phyloP scores from a whole-genome alignment of 2,113 vertebrate species.

The Salvelinus fontinalis region DNA sequence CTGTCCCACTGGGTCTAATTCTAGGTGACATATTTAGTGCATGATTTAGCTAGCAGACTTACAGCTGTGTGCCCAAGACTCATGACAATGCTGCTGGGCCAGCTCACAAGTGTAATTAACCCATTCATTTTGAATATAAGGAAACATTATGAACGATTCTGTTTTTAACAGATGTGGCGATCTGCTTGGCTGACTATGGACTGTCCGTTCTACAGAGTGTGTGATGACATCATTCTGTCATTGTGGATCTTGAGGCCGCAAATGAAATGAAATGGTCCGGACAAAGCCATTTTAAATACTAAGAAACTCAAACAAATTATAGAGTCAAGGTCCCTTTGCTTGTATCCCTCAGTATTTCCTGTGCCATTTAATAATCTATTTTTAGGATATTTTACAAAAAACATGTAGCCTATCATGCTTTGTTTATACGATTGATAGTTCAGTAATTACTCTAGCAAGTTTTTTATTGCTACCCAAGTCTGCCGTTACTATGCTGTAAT shows the following conservation, averaged over 20 bases:
- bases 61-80: constrained; percentile 77
- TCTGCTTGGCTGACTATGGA: constrained; percentile 57
- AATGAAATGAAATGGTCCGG: constrained; percentile 23
- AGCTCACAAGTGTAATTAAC: constrained; percentile 72
- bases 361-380: background rate
- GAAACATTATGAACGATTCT: constrained; percentile 60
- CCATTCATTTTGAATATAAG: constrained; percentile 69
- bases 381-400: background rate
- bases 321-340: background rate
- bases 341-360: background rate
- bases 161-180: constrained; percentile 63
- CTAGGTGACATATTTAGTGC: constrained; percentile 79
- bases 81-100: constrained; percentile 74
- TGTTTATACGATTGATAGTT: no score
- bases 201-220: constrained; percentile 43
- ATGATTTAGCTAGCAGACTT: constrained; percentile 80
- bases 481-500: no score
- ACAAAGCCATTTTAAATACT: constrained; percentile 29
- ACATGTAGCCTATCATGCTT: no score
- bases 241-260: constrained; percentile 42
- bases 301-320: background rate
- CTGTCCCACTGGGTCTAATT: constrained; percentile 66
- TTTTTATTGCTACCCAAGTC: no score
- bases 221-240: constrained; percentile 54
- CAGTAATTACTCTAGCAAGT: no score